phyloP scores from a whole-genome alignment of 2,888 invertebrate species.

The Blastobasis adustella region DNA sequence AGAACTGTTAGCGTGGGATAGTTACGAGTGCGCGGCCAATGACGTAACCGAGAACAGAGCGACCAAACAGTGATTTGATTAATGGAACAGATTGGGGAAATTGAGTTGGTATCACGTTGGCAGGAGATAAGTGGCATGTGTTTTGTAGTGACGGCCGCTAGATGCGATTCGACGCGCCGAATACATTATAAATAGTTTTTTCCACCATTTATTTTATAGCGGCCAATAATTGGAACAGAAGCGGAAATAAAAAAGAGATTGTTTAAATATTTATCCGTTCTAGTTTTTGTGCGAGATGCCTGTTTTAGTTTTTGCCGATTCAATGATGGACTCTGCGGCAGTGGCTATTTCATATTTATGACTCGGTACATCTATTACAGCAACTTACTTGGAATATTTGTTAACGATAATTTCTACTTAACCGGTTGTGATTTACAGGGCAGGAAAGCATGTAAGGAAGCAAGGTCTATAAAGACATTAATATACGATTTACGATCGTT shows the following conservation, averaged over 20 bases:
- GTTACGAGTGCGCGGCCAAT: constrained; percentile 28
- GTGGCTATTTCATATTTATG: no score
- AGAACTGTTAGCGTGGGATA: constrained; percentile 45
- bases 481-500: neutral
- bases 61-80: constrained; percentile 42
- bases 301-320: no score
- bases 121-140: constrained; percentile 43
- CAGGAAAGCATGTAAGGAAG: neutral
- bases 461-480: neutral
- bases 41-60: constrained; percentile 31
- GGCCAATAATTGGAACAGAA: constrained; percentile 39
- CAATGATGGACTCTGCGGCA: no score
- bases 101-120: constrained; percentile 28
- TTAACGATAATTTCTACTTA: neutral
- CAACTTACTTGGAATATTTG: neutral
- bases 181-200: constrained; percentile 31
- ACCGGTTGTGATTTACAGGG: neutral
- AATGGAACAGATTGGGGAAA: constrained; percentile 60
- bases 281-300: neutral
- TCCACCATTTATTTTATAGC: constrained; percentile 30
- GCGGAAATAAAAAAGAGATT: constrained; percentile 23
- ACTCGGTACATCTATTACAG: no score
- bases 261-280: constrained; percentile 3
- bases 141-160: constrained; percentile 37
- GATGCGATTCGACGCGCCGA: constrained; percentile 30